Evolutionary conservation across 2,797 vertebrate species (phyloP).

Genomic region (Oceanodroma leucorhoa): DNA sequence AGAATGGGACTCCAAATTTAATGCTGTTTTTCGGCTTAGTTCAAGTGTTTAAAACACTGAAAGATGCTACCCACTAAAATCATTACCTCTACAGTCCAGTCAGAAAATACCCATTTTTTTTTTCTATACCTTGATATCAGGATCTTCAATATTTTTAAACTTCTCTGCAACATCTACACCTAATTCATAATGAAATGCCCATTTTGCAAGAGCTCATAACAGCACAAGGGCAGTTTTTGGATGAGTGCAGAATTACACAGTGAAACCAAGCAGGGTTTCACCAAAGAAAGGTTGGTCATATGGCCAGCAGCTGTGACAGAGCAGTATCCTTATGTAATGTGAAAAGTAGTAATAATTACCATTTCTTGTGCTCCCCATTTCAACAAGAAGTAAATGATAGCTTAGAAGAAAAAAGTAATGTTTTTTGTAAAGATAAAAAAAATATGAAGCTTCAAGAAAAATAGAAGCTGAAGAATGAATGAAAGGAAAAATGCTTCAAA

Average conservation of each 20-base stretch:
- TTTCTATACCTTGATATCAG: not conserved
- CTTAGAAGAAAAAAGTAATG: not conserved
- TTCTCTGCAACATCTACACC: not conserved
- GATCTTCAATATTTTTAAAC: not conserved
- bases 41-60: not conserved
- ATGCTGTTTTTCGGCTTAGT: not conserved
- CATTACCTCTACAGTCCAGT: not conserved
- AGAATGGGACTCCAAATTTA: not conserved
- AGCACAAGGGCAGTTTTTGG: not conserved
- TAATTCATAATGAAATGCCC: not conserved
- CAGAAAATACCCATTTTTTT: not conserved
- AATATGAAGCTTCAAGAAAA: not conserved
- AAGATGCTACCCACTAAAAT: not conserved
- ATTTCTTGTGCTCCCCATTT: not conserved
- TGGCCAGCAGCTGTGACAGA: slow-evolving; percentile 63
- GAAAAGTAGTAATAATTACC: slow-evolving; percentile 8
- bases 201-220: not conserved
- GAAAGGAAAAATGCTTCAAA: not conserved
- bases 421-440: not conserved
- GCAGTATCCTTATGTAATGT: not conserved
- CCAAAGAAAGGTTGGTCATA: slow-evolving; percentile 7
- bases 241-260: not conserved
- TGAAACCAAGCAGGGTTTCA: not conserved
- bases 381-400: not conserved
- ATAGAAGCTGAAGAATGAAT: not conserved